phyloP scores from a whole-genome alignment of 2,113 vertebrate genomes.

The Thalassoma bifasciatum region DNA sequence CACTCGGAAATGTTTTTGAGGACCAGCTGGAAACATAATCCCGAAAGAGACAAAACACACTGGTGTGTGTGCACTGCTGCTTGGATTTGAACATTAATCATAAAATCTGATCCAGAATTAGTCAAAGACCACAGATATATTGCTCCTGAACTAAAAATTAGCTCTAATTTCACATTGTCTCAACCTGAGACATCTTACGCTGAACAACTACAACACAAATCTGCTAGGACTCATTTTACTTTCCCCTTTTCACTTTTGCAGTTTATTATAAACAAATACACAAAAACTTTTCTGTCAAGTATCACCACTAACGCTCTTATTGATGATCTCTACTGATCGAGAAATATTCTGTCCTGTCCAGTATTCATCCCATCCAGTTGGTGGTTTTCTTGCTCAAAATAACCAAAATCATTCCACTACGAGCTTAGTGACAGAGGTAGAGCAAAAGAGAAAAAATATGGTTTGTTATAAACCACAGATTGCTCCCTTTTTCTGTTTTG shows the following conservation, averaged over 20 bases:
- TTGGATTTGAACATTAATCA: constrained; percentile 9
- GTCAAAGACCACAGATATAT: background rate
- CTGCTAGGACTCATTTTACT: background rate
- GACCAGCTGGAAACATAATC: background rate
- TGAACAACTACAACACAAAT: background rate
- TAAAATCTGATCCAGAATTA: constrained; percentile 8
- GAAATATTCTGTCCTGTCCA: background rate
- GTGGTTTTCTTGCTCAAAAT: background rate
- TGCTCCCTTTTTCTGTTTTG: constrained; percentile 24
- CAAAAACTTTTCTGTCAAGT: background rate
- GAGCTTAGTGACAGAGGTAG: constrained; percentile 47
- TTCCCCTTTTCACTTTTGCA: background rate
- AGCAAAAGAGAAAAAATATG: constrained; percentile 24
- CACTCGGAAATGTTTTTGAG: background rate
- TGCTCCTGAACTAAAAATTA: constrained; percentile 1
- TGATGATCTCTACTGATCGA: background rate
- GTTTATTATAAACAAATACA: background rate
- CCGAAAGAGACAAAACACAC: background rate
- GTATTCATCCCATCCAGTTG: constrained; percentile 4
- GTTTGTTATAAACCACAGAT: background rate
- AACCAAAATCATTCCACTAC: constrained; percentile 1
- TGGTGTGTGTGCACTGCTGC: background rate
- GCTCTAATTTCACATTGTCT: background rate
- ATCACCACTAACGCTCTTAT: background rate
- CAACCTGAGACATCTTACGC: background rate